These are phyloP conservation scores for Heloderma charlesbogerti DNA, from an alignment of 2,113 vertebrate species.

Conservation along the genomic window DNA sequence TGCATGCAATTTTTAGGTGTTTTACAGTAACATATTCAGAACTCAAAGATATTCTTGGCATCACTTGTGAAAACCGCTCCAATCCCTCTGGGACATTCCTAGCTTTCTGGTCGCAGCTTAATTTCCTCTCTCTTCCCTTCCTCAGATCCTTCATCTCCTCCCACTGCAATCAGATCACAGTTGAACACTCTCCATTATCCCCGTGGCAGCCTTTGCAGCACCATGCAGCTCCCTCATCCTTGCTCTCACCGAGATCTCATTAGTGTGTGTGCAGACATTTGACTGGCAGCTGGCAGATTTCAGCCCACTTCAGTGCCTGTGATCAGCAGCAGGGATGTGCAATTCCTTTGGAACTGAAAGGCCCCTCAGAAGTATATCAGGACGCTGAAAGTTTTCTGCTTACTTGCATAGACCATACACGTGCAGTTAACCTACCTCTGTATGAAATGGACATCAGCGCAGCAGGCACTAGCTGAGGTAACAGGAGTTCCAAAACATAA, in stretches of 20 bases:
- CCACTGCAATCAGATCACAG: conserved; percentile 20
- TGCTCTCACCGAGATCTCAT: background rate
- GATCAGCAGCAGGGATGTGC: conserved; percentile 15
- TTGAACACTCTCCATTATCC: background rate
- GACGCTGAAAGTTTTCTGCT: background rate
- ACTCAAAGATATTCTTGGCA: background rate
- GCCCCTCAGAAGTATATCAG: background rate
- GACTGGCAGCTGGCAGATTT: conserved; percentile 37
- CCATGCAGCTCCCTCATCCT: background rate
- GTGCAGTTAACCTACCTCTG: background rate
- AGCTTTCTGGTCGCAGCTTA: conserved; percentile 20
- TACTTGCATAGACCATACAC: background rate
- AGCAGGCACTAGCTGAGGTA: background rate
- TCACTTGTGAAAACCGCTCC: background rate
- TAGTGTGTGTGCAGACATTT: background rate
- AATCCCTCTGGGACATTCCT: background rate
- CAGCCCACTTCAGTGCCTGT: conserved; percentile 1
- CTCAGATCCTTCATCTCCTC: background rate
- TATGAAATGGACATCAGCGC: background rate
- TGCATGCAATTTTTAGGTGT: background rate
- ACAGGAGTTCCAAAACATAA: background rate
- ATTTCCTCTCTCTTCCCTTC: background rate
- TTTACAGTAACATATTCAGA: background rate
- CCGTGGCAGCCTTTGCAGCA: background rate
- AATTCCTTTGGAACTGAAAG: background rate